phyloP scores from a whole-genome alignment of 2,797 vertebrate species.

The Hafferia zeledoni region DNA sequence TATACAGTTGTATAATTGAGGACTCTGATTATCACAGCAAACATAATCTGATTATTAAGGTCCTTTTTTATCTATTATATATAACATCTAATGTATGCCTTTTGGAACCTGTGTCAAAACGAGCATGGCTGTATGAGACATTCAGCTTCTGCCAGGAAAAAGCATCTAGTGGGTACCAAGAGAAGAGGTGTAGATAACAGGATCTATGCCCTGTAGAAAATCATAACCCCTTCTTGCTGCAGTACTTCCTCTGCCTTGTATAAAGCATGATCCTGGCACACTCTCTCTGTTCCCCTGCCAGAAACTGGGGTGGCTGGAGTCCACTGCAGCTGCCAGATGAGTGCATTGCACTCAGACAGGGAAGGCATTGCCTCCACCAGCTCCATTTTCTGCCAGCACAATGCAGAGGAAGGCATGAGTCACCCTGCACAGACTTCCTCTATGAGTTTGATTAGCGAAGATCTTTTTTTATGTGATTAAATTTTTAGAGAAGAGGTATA shows the following conservation, averaged over 20 bases:
- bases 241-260: background rate
- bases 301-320: background rate
- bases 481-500: background rate
- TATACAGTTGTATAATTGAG: background rate
- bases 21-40: background rate
- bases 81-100: background rate
- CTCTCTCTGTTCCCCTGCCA: background rate
- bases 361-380: background rate
- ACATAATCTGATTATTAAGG: background rate
- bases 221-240: background rate
- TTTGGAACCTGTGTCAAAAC: background rate
- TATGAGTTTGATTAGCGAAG: slow-evolving; percentile 1
- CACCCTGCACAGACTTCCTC: background rate
- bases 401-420: slow-evolving; percentile 17
- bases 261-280: slow-evolving; percentile 3
- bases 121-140: background rate
- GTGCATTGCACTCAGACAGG: background rate
- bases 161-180: background rate
- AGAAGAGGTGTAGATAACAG: background rate
- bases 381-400: background rate
- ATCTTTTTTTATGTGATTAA: background rate
- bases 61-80: background rate
- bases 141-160: background rate
- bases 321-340: slow-evolving; percentile 26
- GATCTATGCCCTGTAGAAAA: background rate